A percentile compares a stretch with the other conserved stretches of the same genome.
Conservation (phyloP, 2,888 invertebrate genomes). For the Pachycephus smyrnensis region DNA sequence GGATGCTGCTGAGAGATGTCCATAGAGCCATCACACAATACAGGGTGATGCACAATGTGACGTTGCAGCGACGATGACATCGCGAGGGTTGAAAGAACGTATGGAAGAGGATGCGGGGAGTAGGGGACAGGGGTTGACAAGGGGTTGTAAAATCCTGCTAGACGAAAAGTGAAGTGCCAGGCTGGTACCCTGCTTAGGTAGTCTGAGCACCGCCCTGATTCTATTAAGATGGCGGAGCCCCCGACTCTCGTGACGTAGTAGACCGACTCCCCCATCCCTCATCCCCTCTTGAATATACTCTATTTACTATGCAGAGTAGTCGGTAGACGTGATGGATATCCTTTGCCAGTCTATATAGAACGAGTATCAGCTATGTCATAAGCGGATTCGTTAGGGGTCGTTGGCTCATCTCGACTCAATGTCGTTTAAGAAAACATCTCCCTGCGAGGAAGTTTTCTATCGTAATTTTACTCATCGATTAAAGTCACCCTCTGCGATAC, state of each 20-base stretch:
- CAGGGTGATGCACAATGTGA: slow-evolving; percentile 2
- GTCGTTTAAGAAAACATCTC: background rate
- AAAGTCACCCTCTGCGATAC: too few species aligned
- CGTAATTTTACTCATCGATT: background rate
- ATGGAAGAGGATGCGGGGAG: background rate
- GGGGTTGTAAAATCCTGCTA: background rate
- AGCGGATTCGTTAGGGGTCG: slow-evolving; percentile 43
- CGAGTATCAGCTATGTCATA: slow-evolving; percentile 28
- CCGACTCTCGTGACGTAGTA: background rate
- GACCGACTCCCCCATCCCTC: background rate
- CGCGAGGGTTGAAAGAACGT: background rate
- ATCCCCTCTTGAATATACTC: slow-evolving; percentile 26
- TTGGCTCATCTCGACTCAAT: slow-evolving; percentile 28
- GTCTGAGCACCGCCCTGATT: slow-evolving; percentile 40
- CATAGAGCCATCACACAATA: background rate
- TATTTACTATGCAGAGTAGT: slow-evolving; percentile 47
- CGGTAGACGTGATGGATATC: slow-evolving; percentile 43
- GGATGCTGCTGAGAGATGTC: slow-evolving; percentile 10
- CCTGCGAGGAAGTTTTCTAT: background rate
- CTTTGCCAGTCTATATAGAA: slow-evolving; percentile 30
- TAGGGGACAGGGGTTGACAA: background rate
- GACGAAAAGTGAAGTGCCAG: background rate
- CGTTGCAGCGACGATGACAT: slow-evolving; percentile 12
- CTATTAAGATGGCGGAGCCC: slow-evolving; percentile 38
- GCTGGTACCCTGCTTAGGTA: slow-evolving; percentile 27